Evolutionary conservation across 2,113 vertebrate genomes (phyloP).

Genomic region (Phylloscopus trochiloides): DNA sequence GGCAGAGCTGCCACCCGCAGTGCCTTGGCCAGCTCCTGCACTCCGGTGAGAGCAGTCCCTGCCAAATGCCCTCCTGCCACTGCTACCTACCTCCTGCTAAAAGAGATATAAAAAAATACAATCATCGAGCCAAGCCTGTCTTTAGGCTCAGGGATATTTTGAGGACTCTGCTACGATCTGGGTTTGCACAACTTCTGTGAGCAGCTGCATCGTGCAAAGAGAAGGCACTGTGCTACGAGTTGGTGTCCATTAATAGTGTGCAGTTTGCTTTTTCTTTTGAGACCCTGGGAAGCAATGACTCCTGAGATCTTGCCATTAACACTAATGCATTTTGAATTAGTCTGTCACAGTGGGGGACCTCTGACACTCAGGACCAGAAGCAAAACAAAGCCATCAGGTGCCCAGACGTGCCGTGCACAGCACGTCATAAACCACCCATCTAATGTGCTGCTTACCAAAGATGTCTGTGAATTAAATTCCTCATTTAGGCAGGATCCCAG

Average conservation of each 20-base stretch:
- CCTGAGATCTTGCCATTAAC: neutral
- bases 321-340: constrained; percentile 7
- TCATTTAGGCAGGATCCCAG: neutral
- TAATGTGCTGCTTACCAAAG: neutral
- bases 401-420: neutral
- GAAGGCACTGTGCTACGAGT: fast-evolving
- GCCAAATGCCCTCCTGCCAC: neutral
- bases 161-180: neutral
- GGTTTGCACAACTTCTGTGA: neutral
- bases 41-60: neutral
- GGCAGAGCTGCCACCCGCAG: neutral
- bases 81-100: neutral
- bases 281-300: neutral
- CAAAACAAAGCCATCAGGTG: neutral
- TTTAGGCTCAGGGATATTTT: neutral
- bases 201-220: fast-evolving
- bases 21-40: neutral
- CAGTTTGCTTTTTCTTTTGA: neutral
- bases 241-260: neutral
- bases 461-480: neutral
- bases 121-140: neutral
- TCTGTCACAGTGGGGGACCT: neutral
- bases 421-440: neutral
- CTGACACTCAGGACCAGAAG: neutral
- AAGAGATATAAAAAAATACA: neutral